phyloP scores from a whole-genome alignment of 2,113 vertebrate genomes.

The Acrocephalus kingi region DNA sequence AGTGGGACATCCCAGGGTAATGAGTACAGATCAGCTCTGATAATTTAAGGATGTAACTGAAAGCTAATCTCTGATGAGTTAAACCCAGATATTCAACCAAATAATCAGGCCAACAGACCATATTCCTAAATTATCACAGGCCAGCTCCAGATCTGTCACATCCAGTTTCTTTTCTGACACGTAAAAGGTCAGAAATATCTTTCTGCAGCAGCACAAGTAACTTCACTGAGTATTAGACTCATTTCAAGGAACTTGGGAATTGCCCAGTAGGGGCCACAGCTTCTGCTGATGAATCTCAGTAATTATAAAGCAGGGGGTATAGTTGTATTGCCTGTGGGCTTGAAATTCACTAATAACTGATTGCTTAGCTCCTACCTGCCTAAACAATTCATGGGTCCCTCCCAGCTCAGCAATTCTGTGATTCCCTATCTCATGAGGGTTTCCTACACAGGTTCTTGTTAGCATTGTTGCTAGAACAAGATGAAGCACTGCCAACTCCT shows the following conservation, averaged over 20 bases:
- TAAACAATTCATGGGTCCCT: neutral
- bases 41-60: neutral
- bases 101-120: slow-evolving; percentile 53
- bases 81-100: slow-evolving; percentile 14
- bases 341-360: slow-evolving; percentile 5
- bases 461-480: neutral
- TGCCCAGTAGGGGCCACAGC: neutral
- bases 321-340: neutral
- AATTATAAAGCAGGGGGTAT: slow-evolving; percentile 7
- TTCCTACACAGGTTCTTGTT: neutral
- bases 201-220: slow-evolving; percentile 28
- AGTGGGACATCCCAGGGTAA: neutral
- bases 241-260: slow-evolving; percentile 26
- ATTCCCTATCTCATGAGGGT: neutral
- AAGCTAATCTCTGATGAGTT: neutral
- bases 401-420: neutral
- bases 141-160: slow-evolving; percentile 58
- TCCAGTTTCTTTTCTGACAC: slow-evolving; percentile 40
- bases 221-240: slow-evolving; percentile 28
- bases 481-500: neutral
- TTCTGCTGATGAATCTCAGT: slow-evolving; percentile 27
- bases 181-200: slow-evolving; percentile 50
- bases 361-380: neutral
- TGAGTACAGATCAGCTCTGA: neutral
- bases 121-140: slow-evolving; percentile 50